Base-by-base conservation (phyloP, 2,113 vertebrate species). In the Nibea albiflora region DNA sequence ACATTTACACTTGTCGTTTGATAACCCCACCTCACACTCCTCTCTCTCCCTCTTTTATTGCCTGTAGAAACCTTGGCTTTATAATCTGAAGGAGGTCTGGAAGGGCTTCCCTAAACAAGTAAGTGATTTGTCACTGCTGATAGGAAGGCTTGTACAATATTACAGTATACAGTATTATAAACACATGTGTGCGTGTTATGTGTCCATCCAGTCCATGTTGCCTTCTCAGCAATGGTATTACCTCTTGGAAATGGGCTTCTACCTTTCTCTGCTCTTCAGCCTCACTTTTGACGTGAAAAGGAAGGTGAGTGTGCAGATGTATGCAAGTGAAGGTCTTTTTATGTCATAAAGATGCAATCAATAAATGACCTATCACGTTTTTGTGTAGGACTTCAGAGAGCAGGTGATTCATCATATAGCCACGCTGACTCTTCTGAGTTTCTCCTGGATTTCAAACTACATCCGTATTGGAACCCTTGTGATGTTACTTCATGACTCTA, bases 141-240 rank as follows among this genome's bases (percentile, higher is more conserved):
- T 15, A 49, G 26, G 3, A 56, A 49, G 15, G 15, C 47, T 62
- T 68, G 2, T 20, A 24, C 7, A 28, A 22, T 50, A 24, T 39
- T 14, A 28, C 12, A 44, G n/a, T 15, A 52, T 61, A 14, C 0
- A 50, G 4, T 11, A 12, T 61, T 1, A 56, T 61, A 19, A 63
- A 64, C 12, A 57, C 0, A 28, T 26, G 6, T 42, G 12, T 70
- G 20, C 8, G 35, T 47, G 28, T 64, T 22, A 12, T 69, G 39
- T 84, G 63, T 66, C 64, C 5, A 53, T 83, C 4, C 84, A 99
- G 98, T 92, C 96, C 6, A 35, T 99, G 93, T 95, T 98, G 81
- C 90, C 92, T 0, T 99, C 97, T 7, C 98, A 99, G 50, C 97
- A 98, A 83, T 98, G 96, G 96, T 98, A 98, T 92, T 99, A 98